phyloP scores from a whole-genome alignment of 2,888 invertebrate genomes.

The Amphipyra berbera region DNA sequence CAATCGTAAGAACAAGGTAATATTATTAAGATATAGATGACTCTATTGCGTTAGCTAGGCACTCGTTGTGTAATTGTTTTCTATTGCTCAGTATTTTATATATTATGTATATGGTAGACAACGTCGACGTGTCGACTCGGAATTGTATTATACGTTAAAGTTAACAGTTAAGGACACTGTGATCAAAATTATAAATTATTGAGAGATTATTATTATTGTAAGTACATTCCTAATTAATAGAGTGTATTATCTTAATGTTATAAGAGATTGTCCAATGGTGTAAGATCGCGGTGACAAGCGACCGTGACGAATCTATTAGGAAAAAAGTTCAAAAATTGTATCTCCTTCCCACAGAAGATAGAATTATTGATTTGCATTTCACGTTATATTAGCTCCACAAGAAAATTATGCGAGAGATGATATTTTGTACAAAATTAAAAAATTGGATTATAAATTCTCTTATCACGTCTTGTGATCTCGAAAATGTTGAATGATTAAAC shows the following conservation, averaged over 20 bases:
- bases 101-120: constrained; percentile 72
- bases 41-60: constrained; percentile 84
- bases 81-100: constrained; percentile 89
- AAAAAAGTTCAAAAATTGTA: constrained; percentile 73
- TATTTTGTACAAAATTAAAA: constrained; percentile 89
- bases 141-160: constrained; percentile 88
- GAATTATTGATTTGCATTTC: constrained; percentile 78
- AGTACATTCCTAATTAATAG: constrained; percentile 88
- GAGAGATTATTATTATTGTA: constrained; percentile 89
- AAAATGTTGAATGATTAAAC: constrained; percentile 87
- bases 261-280: constrained; percentile 80
- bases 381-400: constrained; percentile 74
- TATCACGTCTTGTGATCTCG: constrained; percentile 86
- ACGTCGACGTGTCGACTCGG: constrained; percentile 78
- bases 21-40: constrained; percentile 86
- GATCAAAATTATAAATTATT: constrained; percentile 90
- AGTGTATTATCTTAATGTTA: constrained; percentile 86
- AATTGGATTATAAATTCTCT: constrained; percentile 82
- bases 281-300: constrained; percentile 30
- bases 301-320: constrained; percentile 46
- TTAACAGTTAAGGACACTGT: constrained; percentile 89
- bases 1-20: constrained; percentile 87
- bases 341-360: constrained; percentile 73
- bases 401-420: constrained; percentile 80
- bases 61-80: constrained; percentile 86